Evolutionary conservation across 2,113 vertebrate genomes (phyloP), one percentile per base, ranked within the genome.

Genomic region (Tapirus terrestris): DNA sequence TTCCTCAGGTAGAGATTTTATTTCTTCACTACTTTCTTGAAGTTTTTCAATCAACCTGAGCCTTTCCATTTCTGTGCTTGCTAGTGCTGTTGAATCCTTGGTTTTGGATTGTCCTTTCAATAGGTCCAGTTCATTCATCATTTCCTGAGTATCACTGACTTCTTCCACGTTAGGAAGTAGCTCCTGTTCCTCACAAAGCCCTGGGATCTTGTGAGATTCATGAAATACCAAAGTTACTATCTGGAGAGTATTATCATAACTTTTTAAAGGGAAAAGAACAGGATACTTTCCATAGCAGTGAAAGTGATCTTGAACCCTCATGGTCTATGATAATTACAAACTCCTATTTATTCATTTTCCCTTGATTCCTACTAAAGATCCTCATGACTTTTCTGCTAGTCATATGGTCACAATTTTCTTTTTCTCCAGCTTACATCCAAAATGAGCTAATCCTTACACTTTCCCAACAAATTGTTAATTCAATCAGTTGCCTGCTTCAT

Each of bases 1-100:
- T 76, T 98, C 96, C 21, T 86, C 48, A n/a, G 75, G 61, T 39
- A 97, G 53, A 60, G 36, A 87, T 80, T 61, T 58, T 72, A 96
- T 76, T 53, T 96, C 84, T 89, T 94, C 29, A 1, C 81, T 65
- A 65, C 93, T 83, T 48, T 48, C 45, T 16, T 96, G 58, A 89
- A 97, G 67, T 72, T 96, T 92, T 13, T 70, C 85, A 48, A 25
- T 75, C n/a, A 93, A 31, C 4, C 6, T 12, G 7, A 89, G 84
- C 13, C 65, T 96, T 77, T 97, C 94, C 33, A 53, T 73, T 43
- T 96, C 88, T 60, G 36, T 14, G 2, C 3, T 80, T 56, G 80
- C 83, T 3, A 45, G 16, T 33, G 43, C 16, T 23, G 56, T 0
- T 9, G 77, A 89, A 29, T 77, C 67, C 9, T 33, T 33, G 36